Percentiles rank a stretch among this genome's conserved stretches.
Conservation (phyloP, 2,113 vertebrate genomes). For the Notiomystis cincta region DNA sequence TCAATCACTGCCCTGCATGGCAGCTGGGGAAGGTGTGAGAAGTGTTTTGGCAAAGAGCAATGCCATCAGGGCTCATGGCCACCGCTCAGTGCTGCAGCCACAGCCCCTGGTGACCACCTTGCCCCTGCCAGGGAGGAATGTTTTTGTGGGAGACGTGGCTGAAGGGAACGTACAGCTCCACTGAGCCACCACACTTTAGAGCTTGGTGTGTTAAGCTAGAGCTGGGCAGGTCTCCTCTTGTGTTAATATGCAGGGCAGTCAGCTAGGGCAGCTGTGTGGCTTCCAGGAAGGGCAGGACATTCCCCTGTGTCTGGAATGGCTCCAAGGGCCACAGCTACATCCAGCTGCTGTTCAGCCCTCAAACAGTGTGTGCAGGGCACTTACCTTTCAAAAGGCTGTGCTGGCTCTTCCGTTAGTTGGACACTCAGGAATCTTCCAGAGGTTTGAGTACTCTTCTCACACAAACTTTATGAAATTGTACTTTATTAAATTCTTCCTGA, state of each 20-base stretch:
- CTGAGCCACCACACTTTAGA: fast-evolving
- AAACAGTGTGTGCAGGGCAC: not conserved
- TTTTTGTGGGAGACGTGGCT: not conserved
- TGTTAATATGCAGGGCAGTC: not conserved
- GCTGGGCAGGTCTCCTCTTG: not conserved
- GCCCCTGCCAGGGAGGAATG: fast-evolving
- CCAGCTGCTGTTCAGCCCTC: not conserved
- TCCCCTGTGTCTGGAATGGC: not conserved
- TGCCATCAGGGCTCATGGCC: fast-evolving
- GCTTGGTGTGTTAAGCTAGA: not conserved
- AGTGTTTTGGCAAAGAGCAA: not conserved
- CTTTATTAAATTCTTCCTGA: not conserved
- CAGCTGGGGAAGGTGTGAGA: not conserved
- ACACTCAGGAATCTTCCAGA: not conserved
- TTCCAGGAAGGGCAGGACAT: not conserved
- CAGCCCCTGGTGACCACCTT: fast-evolving
- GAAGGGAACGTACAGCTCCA: not conserved
- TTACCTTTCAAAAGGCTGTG: not conserved
- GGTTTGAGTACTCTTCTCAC: not conserved
- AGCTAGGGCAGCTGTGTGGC: not conserved
- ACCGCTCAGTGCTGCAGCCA: not conserved
- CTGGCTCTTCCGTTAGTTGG: not conserved
- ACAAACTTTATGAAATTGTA: not conserved
- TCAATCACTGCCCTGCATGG: fast-evolving
- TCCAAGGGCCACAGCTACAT: not conserved